Base-by-base conservation (phyloP, 2,113 vertebrate species). In the Rhabdornis inornatus region DNA sequence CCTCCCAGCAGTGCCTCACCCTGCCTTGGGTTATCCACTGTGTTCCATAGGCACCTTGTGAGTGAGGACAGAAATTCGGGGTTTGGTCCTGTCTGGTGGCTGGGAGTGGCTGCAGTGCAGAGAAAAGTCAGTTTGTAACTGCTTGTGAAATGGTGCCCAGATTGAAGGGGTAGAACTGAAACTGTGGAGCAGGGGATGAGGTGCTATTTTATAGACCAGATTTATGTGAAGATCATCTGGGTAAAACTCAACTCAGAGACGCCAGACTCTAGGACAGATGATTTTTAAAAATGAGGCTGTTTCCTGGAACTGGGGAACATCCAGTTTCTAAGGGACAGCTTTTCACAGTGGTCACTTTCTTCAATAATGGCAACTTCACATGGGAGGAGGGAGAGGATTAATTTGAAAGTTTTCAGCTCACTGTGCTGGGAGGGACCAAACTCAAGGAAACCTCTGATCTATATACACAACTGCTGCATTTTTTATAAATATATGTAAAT, bases 401-500 rank as follows among this genome's bases (percentile, higher is more conserved):
- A 80, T 95, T 96, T 28, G 8, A 65, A 95, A 97, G 95, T 97
- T 95, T 96, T 98, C 97, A 97, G 97, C 95, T 98, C 97, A 97
- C 97, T 97, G 94, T 98, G 97, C 97, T 97, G 97, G 97, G 97
- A 97, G 97, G 97, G 98, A 98, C 97, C 97, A 98, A 98, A 97
- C 97, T 98, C 98, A 97, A 98, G 97, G 97, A 98, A 98, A 98
- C 97, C 97, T 98, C 97, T 98, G 97, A 98, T 97, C 97, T 98
- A 97, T 98, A 97, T 96, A 98, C 95, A 97, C 94, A 98, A 98
- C 97, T 98, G 98, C 98, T 98, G 98, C 98, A 98, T 98, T 98
- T 98, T 98, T 98, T 98, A 98, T 98, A 98, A 98, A 98, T 98
- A 98, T 97, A 94, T 98, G 98, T 98, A 98, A 98, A 98, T 98